A percentile compares a stretch with the other conserved stretches of the same genome.
phyloP scores from a whole-genome alignment of 2,888 invertebrate species.

The Isoperla grammatica region DNA sequence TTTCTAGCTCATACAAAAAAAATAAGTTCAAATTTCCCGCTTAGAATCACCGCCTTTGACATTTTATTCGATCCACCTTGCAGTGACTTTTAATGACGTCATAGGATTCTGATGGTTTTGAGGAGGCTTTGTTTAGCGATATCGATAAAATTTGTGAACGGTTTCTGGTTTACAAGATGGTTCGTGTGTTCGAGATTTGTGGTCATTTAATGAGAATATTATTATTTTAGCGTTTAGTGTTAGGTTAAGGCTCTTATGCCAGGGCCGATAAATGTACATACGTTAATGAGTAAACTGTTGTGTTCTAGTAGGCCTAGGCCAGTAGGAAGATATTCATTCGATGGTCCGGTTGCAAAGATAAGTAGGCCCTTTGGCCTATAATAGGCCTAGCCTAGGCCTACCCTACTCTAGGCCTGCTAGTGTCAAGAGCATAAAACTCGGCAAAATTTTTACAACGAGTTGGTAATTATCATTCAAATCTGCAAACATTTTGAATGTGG shows the following conservation, averaged over 20 bases:
- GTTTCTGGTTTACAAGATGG: constrained; percentile 19
- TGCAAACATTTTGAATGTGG: constrained; percentile 41
- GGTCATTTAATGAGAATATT: constrained; percentile 3
- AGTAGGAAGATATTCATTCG: background rate
- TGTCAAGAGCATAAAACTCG: too few species aligned
- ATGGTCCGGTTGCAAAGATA: background rate
- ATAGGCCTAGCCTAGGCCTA: too few species aligned
- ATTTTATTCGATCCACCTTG: too few species aligned
- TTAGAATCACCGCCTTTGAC: too few species aligned
- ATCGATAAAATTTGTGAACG: constrained; percentile 10
- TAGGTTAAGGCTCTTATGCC: too few species aligned
- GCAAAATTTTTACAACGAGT: background rate
- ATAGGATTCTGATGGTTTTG: too few species aligned
- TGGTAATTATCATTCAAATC: background rate
- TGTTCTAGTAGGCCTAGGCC: background rate
- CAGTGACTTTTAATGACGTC: too few species aligned
- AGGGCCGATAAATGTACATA: constrained; percentile 4
- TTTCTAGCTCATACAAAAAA: too few species aligned
- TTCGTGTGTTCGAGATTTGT: constrained; percentile 19
- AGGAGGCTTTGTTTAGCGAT: too few species aligned
- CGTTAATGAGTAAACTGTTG: background rate
- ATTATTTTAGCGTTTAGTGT: too few species aligned
- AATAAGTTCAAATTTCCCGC: too few species aligned
- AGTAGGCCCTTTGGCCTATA: background rate
- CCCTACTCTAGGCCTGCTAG: too few species aligned